A percentile compares a stretch with the other conserved stretches of the same genome.
Conservation (phyloP, 1,140 invertebrate species). For the Hestina assimilis region DNA sequence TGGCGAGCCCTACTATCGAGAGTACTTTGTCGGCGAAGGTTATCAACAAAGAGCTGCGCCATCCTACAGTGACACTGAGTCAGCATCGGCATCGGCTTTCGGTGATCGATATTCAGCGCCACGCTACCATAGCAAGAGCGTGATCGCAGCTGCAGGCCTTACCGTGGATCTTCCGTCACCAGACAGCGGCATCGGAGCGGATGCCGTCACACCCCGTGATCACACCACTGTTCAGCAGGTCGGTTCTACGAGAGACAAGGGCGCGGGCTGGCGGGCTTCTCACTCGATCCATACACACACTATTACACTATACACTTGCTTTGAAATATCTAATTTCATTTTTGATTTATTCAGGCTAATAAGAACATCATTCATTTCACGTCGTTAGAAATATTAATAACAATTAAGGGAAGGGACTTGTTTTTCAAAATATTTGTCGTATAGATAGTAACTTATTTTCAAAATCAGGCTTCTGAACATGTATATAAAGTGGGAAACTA, state of each 20-base stretch:
- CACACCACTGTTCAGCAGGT: conserved; percentile 94
- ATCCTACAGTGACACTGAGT: conserved; percentile 64
- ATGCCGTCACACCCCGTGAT: conserved; percentile 93
- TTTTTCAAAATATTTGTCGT: not conserved
- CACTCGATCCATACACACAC: conserved; percentile 25
- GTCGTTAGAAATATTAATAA: not conserved
- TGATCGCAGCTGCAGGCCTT: conserved; percentile 84
- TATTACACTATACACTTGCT: conserved; percentile 12
- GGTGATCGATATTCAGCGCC: conserved; percentile 70
- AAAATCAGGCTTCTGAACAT: not conserved
- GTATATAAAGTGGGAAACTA: not conserved
- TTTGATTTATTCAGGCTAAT: conserved; percentile 8
- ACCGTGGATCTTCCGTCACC: conserved; percentile 95
- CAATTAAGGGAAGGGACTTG: not conserved
- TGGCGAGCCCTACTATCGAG: conserved; percentile 73
- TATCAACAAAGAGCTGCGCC: conserved; percentile 72
- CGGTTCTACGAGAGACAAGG: conserved; percentile 59
- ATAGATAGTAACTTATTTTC: too few relatives aligned
- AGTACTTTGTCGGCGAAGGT: conserved; percentile 71
- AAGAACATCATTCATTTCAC: conserved; percentile 6
- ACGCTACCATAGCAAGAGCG: conserved; percentile 75
- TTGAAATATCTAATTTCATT: conserved; percentile 2
- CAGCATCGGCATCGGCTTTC: conserved; percentile 59
- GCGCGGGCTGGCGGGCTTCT: conserved; percentile 61
- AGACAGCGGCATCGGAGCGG: conserved; percentile 93